Evolutionary conservation across 2,113 vertebrate genomes (phyloP).

Genomic region (Pedionomus torquatus): DNA sequence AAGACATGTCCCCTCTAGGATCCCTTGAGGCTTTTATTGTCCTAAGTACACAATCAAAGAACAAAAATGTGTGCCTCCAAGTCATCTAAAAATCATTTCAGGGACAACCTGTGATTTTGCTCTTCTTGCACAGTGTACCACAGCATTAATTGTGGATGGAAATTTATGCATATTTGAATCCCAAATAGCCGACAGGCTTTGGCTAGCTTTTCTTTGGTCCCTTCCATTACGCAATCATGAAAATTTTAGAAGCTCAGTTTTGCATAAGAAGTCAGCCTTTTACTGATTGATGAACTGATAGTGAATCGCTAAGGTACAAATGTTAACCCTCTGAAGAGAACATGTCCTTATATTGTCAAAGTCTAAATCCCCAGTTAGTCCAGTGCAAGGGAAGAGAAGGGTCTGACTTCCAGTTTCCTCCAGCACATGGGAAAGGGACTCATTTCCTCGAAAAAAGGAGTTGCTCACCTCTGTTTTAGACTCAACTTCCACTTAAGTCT

Average conservation of each 20-base stretch:
- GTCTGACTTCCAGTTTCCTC: neutral
- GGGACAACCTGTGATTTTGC: neutral
- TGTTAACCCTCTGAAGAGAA: neutral
- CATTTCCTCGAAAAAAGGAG: neutral
- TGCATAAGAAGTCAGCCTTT: neutral
- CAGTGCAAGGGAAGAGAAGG: neutral
- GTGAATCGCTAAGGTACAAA: neutral
- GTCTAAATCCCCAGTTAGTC: neutral
- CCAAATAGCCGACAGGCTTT: neutral
- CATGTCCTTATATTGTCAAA: neutral
- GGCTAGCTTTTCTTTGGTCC: neutral
- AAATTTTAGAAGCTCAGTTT: conserved; percentile 3
- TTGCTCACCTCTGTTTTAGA: neutral
- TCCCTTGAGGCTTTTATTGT: neutral
- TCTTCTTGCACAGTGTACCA: neutral
- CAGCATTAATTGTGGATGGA: conserved; percentile 46
- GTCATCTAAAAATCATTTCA: conserved; percentile 30
- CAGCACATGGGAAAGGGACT: neutral
- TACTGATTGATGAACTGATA: neutral
- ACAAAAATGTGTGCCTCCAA: neutral
- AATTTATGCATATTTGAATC: conserved; percentile 49
- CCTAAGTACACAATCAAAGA: neutral
- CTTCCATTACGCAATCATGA: neutral
- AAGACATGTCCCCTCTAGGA: neutral
- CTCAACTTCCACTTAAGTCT: neutral